Evolutionary conservation across 2,888 invertebrate species (phyloP), one percentile per base, ranked within the genome.

Genomic region (Pheosia tremula): DNA sequence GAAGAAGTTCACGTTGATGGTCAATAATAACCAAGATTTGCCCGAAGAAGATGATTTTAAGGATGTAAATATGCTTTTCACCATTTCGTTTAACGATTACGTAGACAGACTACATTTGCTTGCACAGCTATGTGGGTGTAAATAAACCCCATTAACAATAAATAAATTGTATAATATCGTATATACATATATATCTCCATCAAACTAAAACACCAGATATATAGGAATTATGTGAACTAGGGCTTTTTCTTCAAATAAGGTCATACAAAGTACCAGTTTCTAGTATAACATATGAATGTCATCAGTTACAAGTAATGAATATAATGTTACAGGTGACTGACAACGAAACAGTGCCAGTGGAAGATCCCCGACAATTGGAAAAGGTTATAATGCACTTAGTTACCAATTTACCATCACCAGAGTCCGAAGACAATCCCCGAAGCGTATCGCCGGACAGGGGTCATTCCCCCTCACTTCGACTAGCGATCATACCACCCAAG

Each of bases 321-420:
- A n/a, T 9, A n/a, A 11, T 41, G 50, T 52, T 45, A 36, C 79
- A 85, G 85, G 47, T 50, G 4, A 69, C 62, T n/a, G 78, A 81
- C 10, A 79, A 76, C 24, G 69, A 78, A 58, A 50, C 64, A 0
- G 62, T 93, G 0, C 72, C 94, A 0, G 95, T 96, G 0, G 96
- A 97, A 80, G 96, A 97, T 86, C 96, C 96, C 0, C 87, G 77
- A 47, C 80, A 96, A 66, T 81, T 97, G 39, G 96, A 97, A 75
- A 94, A 95, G 74, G 97, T 96, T 0, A 96, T 97, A 57, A 91
- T 96, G 11, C 95, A 96, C 72, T 86, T 97, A 36, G 89, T 92
- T 1, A 88, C 85, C 0, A 82, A 89, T 58, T 68, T 92, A n/a
- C 91, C 91, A 0, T 82, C 86, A 0, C 81, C 85, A 0, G 59